Percentiles rank a stretch among this genome's conserved stretches.
These are phyloP conservation scores for Hoplostethus atlanticus DNA, from an alignment of 2,797 vertebrate genomes.

Conservation along the genomic window DNA sequence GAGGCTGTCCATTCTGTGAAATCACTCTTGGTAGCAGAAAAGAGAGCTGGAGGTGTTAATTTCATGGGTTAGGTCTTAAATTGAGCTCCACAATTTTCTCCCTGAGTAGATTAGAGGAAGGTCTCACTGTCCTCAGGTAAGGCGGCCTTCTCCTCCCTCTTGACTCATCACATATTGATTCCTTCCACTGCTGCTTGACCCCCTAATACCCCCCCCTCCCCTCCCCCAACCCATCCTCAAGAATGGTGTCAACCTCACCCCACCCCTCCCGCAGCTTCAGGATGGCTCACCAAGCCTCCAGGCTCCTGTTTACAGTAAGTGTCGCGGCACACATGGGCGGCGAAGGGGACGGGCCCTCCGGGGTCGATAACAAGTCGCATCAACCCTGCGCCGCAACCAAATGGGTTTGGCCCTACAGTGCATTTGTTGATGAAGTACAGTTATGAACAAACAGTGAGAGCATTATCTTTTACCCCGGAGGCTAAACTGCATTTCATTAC, in stretches of 20 bases:
- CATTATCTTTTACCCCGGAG: constrained; percentile 61
- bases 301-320: constrained; percentile 43
- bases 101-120: constrained; percentile 84
- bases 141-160: constrained; percentile 58
- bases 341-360: constrained; percentile 30
- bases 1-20: constrained; percentile 76
- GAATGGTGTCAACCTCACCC: not conserved
- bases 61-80: constrained; percentile 89
- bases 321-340: constrained; percentile 9
- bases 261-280: not conserved
- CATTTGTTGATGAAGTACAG: constrained; percentile 66
- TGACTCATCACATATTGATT: constrained; percentile 74
- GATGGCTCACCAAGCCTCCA: constrained; percentile 24
- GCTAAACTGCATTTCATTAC: constrained; percentile 62
- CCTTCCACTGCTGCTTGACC: constrained; percentile 67
- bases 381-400: constrained; percentile 52
- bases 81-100: constrained; percentile 85
- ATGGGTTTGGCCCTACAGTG: constrained; percentile 46
- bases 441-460: constrained; percentile 57
- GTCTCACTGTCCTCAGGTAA: constrained; percentile 85
- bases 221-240: not conserved
- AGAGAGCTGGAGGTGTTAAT: constrained; percentile 87
- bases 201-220: constrained; percentile 31
- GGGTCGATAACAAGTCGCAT: constrained; percentile 59
- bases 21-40: constrained; percentile 81